phyloP scores from a whole-genome alignment of 2,113 vertebrate genomes.

The Anolis sagrei region DNA sequence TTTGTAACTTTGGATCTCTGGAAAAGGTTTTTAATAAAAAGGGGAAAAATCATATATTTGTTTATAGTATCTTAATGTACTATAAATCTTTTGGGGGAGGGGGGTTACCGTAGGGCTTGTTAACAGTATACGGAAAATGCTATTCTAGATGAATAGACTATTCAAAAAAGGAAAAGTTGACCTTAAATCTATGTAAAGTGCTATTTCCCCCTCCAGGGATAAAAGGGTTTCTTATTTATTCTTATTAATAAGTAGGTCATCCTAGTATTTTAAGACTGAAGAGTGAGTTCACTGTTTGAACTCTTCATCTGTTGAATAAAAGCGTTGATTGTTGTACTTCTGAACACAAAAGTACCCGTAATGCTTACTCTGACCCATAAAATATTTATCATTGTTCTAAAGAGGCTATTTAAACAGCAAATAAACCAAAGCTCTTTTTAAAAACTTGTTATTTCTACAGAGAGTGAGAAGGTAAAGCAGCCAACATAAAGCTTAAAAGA shows the following conservation, averaged over 20 bases:
- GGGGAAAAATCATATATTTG: too few species aligned
- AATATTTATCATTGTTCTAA: constrained; percentile 32
- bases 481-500: background rate
- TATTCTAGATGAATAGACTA: background rate
- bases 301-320: constrained; percentile 7
- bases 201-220: constrained; percentile 7
- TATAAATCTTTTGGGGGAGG: too few species aligned
- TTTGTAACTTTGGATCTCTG: too few species aligned
- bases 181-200: constrained; percentile 8
- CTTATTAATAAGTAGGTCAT: constrained; percentile 24
- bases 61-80: too few species aligned
- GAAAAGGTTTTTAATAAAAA: too few species aligned
- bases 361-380: constrained; percentile 17
- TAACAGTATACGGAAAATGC: background rate
- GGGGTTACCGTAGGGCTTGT: too few species aligned
- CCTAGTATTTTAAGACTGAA: background rate
- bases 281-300: constrained; percentile 22
- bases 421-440: background rate
- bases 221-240: background rate
- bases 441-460: background rate
- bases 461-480: background rate
- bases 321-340: constrained; percentile 6
- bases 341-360: background rate
- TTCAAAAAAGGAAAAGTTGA: constrained; percentile 11
- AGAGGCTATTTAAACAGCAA: background rate